Evolutionary conservation across 2,113 vertebrate genomes (phyloP).

Genomic region (Paradisaea rubra): DNA sequence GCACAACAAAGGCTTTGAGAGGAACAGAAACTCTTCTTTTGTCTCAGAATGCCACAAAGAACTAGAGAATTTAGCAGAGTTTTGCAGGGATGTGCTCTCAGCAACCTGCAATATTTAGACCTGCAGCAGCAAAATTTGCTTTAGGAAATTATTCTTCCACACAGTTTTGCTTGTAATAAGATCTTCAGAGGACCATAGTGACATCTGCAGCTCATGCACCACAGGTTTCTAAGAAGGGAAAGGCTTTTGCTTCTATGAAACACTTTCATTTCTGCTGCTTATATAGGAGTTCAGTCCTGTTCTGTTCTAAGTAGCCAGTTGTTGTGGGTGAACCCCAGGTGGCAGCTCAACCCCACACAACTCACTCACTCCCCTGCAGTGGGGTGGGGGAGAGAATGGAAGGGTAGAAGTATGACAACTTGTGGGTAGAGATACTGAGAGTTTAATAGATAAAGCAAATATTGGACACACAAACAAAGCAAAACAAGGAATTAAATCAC

Average conservation of each 20-base stretch:
- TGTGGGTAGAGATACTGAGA: background rate
- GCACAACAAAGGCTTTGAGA: background rate
- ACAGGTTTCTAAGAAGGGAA: background rate
- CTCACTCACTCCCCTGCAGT: rapidly evolving
- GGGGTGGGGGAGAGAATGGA: background rate
- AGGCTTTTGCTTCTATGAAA: background rate
- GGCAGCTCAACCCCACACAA: background rate
- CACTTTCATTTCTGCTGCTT: background rate
- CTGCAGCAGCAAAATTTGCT: background rate
- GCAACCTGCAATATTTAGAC: background rate
- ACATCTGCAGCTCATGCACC: background rate
- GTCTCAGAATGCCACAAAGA: background rate
- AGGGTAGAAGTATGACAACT: background rate
- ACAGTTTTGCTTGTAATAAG: background rate
- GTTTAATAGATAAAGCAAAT: background rate
- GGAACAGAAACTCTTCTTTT: background rate
- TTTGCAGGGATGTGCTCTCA: background rate
- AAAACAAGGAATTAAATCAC: background rate
- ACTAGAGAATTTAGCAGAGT: background rate
- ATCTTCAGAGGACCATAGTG: background rate
- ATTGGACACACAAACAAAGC: rapidly evolving
- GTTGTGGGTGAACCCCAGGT: background rate
- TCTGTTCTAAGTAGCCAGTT: background rate
- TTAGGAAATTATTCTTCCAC: background rate
- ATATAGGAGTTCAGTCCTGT: background rate